Evolutionary conservation across 2,113 vertebrate genomes (phyloP), one percentile per base, ranked within the genome.

Genomic region (Dendrocopos noguchii): DNA sequence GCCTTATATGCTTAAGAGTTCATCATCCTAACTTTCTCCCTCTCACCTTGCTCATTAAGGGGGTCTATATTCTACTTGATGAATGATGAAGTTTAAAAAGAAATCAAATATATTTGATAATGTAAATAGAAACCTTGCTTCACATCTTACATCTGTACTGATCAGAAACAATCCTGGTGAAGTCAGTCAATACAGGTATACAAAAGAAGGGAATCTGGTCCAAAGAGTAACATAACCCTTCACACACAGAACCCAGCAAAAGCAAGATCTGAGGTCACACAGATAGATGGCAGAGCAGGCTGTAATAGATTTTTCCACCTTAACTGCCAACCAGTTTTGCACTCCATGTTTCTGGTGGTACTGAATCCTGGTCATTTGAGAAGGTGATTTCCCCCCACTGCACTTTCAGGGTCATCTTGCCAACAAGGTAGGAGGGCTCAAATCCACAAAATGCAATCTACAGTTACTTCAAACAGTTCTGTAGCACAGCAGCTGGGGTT

Each of bases 181-280:
- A 88, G 53, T 57, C 85, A 78, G 53, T 52, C 90, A 90, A 83
- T 82, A 75, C 80, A 93, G 77, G 85, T 80, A 74, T 17, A 90
- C 83, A 80, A 81, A 86, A 27, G 33, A 55, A 84, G 29, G 24
- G 47, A 53, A 81, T 8, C 17, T 53, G 39, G 68, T 60, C 76
- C 80, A 53, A 84, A 65, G 25, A 65, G 73, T 74, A 93, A 95
- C n/a, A 60, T 9, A 86, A 93, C 17, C 36, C 73, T 75, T 50
- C 3, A 1, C 14, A 86, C n/a, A 29, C 33, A 63, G 47, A 80
- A 53, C 28, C 16, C 65, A 85, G 76, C 31, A 14, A 29, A 76
- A 46, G 12, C 50, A 15, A 5, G 16, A 73, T 19, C 44, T 15
- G 34, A 78, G 27, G 66, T 59, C 86, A 65, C 27, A 31, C 9